Base-by-base conservation (phyloP, 2,797 vertebrate species). In the Anomalospiza imberbis region DNA sequence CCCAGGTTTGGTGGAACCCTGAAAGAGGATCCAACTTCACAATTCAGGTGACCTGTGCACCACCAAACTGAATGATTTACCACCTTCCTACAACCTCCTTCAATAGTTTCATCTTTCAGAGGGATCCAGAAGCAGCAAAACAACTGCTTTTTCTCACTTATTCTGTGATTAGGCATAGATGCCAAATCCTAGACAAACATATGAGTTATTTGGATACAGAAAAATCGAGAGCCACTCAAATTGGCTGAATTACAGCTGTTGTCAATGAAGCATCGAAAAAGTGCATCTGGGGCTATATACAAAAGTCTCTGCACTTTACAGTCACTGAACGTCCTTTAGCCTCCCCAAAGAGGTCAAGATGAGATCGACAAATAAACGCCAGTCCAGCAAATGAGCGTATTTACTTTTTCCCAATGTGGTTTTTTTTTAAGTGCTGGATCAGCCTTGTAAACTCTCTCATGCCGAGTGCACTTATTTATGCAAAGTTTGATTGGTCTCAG, bases 141-240 rank as follows among this genome's bases (percentile, higher is more conserved):
- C 91, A 96, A 95, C 92, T 95, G 96, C 44, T 93, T 97, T 94
- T 95, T 97, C 90, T 97, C 96, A 96, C 88, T 93, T 91, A 21
- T n/a, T 65, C 73, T 67, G 75, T 93, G 92, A 96, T 95, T 71
- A 93, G 85, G 70, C 15, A 5, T 28, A 42, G 75, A 73, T 94
- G 94, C 92, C 96, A 93, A 95, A 93, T 76, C 70, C 61, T 91
- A 86, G 91, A 96, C 91, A 97, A 95, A 96, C 82, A 96, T 72
- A 91, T 7, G 18, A 95, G 85, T 91, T 92, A 88, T 89, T 76
- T 73, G 92, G 93, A 90, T 94, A 80, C 85, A 63, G 61, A 68
- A 78, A 96, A 94, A 91, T 83, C 48, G 53, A 95, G 92, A 94
- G 45, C 76, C 91, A 95, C 88, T 83, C 85, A 13, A 67, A 68